These are phyloP conservation scores for Rhinogobius similis DNA, from an alignment of 2,113 vertebrate genomes.

Conservation along the genomic window DNA sequence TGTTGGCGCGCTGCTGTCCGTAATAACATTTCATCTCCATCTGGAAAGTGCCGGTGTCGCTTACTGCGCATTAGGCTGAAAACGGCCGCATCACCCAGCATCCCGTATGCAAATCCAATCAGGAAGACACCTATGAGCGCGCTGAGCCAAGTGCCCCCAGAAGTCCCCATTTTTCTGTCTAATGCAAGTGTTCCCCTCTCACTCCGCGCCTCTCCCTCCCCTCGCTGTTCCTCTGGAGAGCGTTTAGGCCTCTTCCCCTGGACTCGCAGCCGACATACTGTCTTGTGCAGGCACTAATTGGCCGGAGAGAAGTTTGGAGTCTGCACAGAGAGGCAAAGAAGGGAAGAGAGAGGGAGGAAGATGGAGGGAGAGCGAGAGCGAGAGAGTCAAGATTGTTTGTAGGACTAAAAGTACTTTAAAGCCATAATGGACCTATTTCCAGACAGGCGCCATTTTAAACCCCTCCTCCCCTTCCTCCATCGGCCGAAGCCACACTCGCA, in stretches of 20 bases:
- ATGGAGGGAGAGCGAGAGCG: background rate
- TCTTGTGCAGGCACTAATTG: slow-evolving; percentile 72
- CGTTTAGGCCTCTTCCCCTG: slow-evolving; percentile 59
- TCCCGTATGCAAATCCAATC: slow-evolving; percentile 39
- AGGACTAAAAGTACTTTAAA: slow-evolving; percentile 71
- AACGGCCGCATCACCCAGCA: slow-evolving; percentile 1
- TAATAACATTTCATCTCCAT: no score
- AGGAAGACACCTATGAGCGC: slow-evolving; percentile 13
- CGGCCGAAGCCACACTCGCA: slow-evolving; percentile 2
- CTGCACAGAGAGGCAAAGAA: slow-evolving; percentile 32
- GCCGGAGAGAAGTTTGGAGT: slow-evolving; percentile 67
- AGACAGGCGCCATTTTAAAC: slow-evolving; percentile 71
- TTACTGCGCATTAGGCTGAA: background rate
- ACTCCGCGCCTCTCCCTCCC: background rate
- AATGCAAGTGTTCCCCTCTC: slow-evolving; percentile 24
- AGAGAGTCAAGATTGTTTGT: slow-evolving; percentile 57
- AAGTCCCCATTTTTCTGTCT: slow-evolving; percentile 20
- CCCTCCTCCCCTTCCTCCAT: background rate
- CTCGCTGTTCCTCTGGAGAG: slow-evolving; percentile 54
- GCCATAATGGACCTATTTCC: slow-evolving; percentile 73
- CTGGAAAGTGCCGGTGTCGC: background rate
- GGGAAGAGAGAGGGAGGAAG: slow-evolving; percentile 35
- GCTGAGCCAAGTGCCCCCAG: slow-evolving; percentile 20
- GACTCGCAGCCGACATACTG: slow-evolving; percentile 67
- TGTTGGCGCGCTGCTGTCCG: background rate